Conservation (phyloP, 1,140 invertebrate genomes). For the Procambarus clarkii region DNA sequence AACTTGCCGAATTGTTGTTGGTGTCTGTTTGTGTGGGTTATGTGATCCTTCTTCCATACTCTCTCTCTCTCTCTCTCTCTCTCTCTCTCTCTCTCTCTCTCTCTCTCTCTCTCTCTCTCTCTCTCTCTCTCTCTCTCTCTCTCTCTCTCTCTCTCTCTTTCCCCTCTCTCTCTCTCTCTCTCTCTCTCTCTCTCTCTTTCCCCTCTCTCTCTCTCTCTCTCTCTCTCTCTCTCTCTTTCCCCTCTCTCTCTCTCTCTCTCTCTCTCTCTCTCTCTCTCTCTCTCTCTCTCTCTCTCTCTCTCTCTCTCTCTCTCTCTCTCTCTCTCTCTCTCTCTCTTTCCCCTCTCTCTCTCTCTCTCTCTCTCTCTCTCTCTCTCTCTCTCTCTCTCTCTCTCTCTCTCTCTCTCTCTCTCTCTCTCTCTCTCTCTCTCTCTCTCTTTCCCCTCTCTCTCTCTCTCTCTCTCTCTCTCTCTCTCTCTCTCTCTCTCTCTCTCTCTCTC, state of each 20-base stretch:
- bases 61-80: neutral
- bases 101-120: slow-evolving; percentile 31
- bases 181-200: too few species aligned
- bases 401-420: neutral
- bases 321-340: neutral
- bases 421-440: neutral
- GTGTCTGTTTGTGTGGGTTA: too few species aligned
- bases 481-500: neutral
- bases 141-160: slow-evolving; percentile 12
- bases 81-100: slow-evolving; percentile 31
- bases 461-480: neutral
- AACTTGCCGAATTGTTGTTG: too few species aligned
- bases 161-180: neutral
- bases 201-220: too few species aligned
- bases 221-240: too few species aligned
- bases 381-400: neutral
- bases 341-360: neutral
- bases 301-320: too few species aligned
- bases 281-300: too few species aligned
- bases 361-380: neutral
- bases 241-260: too few species aligned
- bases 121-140: slow-evolving; percentile 31
- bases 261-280: too few species aligned
- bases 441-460: slow-evolving; percentile 9
- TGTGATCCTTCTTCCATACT: too few species aligned